Percentiles rank a stretch among this genome's conserved stretches.
phyloP scores from a whole-genome alignment of 2,113 vertebrate species.

The Meriones unguiculatus region DNA sequence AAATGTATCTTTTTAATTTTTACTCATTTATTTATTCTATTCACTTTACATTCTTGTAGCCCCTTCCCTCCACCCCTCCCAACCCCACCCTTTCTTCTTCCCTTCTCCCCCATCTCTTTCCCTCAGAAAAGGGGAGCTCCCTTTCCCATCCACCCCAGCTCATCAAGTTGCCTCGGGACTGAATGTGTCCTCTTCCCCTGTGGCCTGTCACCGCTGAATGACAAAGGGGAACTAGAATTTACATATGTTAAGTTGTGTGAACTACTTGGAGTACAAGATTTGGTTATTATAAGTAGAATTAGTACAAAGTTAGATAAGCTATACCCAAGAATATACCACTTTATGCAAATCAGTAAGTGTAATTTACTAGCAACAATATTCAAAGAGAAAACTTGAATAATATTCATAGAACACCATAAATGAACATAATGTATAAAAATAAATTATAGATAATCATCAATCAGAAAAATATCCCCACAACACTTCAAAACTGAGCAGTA shows the following conservation, averaged over 20 bases:
- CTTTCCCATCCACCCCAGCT: too few relatives aligned
- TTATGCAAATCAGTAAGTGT: neutral
- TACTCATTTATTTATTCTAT: too few relatives aligned
- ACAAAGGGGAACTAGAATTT: neutral
- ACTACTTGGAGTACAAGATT: neutral
- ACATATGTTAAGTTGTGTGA: neutral
- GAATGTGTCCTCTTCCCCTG: too few relatives aligned
- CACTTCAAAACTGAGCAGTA: neutral
- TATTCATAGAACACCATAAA: neutral
- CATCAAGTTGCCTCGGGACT: too few relatives aligned
- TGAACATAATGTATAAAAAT: neutral
- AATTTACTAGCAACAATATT: neutral
- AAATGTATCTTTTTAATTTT: too few relatives aligned
- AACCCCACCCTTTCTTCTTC: too few relatives aligned
- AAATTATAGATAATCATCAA: neutral
- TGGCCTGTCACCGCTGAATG: too few relatives aligned
- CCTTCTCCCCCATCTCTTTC: too few relatives aligned
- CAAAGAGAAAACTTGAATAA: neutral
- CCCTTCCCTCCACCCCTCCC: too few relatives aligned
- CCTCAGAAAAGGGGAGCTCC: too few relatives aligned
- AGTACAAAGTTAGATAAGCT: neutral
- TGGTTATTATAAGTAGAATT: neutral
- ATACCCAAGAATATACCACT: neutral
- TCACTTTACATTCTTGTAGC: too few relatives aligned
- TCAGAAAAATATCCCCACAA: neutral